Base-by-base conservation (phyloP, 2,797 vertebrate genomes). In the Varecia variegata region DNA sequence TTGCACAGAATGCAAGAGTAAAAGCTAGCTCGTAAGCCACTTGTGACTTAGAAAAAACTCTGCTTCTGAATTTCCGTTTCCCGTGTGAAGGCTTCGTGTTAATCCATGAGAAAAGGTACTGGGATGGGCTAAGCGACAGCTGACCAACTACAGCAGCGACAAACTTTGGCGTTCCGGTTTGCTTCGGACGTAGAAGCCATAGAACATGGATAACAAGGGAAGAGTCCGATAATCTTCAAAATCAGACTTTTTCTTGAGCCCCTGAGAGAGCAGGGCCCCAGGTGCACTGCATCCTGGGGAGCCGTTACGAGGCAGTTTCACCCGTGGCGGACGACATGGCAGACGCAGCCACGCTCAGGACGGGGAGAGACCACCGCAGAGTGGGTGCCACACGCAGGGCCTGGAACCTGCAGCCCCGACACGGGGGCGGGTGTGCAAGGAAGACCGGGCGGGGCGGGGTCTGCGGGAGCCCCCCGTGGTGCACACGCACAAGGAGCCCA, bases 121-220 rank as follows among this genome's bases (percentile, higher is more conserved):
- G 9, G 30, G 56, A 14, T 35, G 40, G 60, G 5, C 56, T 65
- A 35, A 35, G 38, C n/a, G 62, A 52, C 56, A 45, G n/a, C 60
- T 13, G 10, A 13, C 20, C 25, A 3, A 27, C 7, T 3, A 7
- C 14, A 5, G 50, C 27, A 7, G 32, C 18, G 47, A 15, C 50
- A 9, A 17, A 8, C 38, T 17, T 4, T 1, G 21, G 23, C 0
- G 6, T 62, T 83, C 35, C 0, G 1, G 9, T 40, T 71, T 14
- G 1, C 15, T 20, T 17, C 9, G 43, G 80, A 1, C 18, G 5
- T 5, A 1, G 67, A 30, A 56, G 2, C 30, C 47, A 4, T 0
- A 3, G 35, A 68, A n/a, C 20, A 2, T 27, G 1, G 32, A 32
- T 4, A 12, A 7, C 23, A 6, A 13, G 2, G 30, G 56, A 7